Evolutionary conservation across 1,140 invertebrate species (phyloP).

Genomic region (Schlechtendalia chinensis): DNA sequence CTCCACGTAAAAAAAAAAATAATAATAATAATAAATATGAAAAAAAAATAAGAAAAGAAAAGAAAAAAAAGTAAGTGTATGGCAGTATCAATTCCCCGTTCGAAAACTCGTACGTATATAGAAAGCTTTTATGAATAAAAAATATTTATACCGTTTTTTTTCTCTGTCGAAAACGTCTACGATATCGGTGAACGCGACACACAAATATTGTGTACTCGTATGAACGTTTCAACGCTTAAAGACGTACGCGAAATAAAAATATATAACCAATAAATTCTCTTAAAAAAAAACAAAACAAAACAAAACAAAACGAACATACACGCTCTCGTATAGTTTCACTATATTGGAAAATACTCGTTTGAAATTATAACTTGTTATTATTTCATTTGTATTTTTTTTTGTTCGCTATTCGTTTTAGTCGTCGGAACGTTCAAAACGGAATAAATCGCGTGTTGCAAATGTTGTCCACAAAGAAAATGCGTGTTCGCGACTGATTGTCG

Average conservation of each 20-base stretch:
- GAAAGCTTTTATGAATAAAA: neutral
- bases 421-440: too few relatives aligned
- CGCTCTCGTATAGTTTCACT: too few relatives aligned
- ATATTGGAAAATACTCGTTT: too few relatives aligned
- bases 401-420: too few relatives aligned
- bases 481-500: too few relatives aligned
- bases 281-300: too few relatives aligned
- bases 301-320: too few relatives aligned
- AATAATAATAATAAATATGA: neutral
- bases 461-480: too few relatives aligned
- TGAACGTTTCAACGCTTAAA: constrained; percentile 3
- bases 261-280: neutral
- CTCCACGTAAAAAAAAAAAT: neutral
- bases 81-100: constrained; percentile 15
- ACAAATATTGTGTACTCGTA: constrained; percentile 6
- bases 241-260: constrained; percentile 2
- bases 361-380: too few relatives aligned
- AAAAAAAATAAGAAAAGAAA: constrained; percentile 4
- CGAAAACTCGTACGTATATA: neutral
- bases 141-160: neutral
- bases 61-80: neutral
- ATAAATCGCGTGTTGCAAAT: too few relatives aligned
- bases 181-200: neutral
- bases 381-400: too few relatives aligned
- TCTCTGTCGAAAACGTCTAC: too few relatives aligned